Conservation (phyloP, 2,888 invertebrate species). For the Lithodes maja region DNA sequence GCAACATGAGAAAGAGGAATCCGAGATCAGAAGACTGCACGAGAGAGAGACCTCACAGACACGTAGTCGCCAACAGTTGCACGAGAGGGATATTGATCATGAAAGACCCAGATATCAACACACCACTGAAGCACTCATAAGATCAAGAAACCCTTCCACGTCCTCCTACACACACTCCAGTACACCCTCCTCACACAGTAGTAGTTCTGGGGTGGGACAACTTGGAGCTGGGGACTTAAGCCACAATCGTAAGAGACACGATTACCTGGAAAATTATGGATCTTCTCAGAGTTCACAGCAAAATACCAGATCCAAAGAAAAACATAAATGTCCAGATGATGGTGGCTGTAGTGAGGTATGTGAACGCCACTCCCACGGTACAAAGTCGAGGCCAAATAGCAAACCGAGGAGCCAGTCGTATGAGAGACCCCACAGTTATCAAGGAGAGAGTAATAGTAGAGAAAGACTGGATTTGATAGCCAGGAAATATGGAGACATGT, state of each 20-base stretch:
- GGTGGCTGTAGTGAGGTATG: not conserved
- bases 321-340: not conserved
- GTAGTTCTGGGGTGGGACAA: not conserved
- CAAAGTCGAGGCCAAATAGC: not conserved
- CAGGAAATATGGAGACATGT: not conserved
- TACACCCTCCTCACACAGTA: not conserved
- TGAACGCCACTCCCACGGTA: too few species aligned
- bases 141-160: not conserved
- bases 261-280: not conserved
- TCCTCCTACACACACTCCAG: not conserved
- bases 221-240: not conserved
- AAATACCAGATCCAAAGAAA: not conserved
- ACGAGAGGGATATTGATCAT: slow-evolving; percentile 10
- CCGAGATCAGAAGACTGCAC: not conserved
- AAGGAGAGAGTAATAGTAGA: not conserved
- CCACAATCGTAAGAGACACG: not conserved
- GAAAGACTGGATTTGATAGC: not conserved
- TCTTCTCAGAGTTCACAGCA: not conserved
- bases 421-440: not conserved
- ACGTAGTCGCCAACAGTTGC: not conserved
- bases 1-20: not conserved
- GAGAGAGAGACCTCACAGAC: not conserved
- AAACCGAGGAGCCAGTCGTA: not conserved
- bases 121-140: not conserved
- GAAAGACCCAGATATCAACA: not conserved